Evolutionary conservation across 2,113 vertebrate species (phyloP), one percentile per base, ranked within the genome.

Genomic region (Gasterosteus nipponicus): DNA sequence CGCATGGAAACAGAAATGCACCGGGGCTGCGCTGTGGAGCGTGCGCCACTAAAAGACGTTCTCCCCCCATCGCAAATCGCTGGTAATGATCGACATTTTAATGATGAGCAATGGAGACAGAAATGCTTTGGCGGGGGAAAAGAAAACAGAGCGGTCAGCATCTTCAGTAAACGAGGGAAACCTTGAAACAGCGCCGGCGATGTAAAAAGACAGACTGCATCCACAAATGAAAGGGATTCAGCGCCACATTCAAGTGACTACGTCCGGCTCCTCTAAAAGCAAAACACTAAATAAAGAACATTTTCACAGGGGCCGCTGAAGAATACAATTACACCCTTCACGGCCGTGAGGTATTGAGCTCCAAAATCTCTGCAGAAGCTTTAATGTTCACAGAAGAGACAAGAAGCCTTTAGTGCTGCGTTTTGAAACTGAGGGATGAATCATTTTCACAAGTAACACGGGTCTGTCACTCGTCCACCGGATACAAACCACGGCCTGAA

Each of bases 71-170:
- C 51, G 41, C 81, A 88, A 91, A 87, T 87, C 89, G 22, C 22
- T 87, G 58, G 56, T 69, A 51, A 75, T 85, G 87, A 90, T 46
- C 80, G 89, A 80, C 85, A 56, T 79, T 84, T 89, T 81, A 83
- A 82, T 60, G 82, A 90, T 85, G 82, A 87, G 81, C 62, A 33
- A 69, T 29, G 9, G 66, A 82, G 88, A 81, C 81, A 86, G 75
- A 76, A 80, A 69, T 85, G 89, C 88, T 75, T 75, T 6, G 67
- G 75, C 73, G 88, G 89, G 46, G 69, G 90, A 91, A 91, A 91
- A 80, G 58, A 80, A 47, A 15, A 26, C 22, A 26, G 82, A 72
- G 75, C 41, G n/a, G 85, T 91, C 90, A 93, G 90, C 92, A 88
- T 82, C 86, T 91, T 67, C n/a, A 0, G 11, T 54, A 82, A 87